A percentile compares a stretch with the other conserved stretches of the same genome.
Evolutionary conservation across 1,140 invertebrate genomes (phyloP).

Genomic region (Sminthurides bifidus): DNA sequence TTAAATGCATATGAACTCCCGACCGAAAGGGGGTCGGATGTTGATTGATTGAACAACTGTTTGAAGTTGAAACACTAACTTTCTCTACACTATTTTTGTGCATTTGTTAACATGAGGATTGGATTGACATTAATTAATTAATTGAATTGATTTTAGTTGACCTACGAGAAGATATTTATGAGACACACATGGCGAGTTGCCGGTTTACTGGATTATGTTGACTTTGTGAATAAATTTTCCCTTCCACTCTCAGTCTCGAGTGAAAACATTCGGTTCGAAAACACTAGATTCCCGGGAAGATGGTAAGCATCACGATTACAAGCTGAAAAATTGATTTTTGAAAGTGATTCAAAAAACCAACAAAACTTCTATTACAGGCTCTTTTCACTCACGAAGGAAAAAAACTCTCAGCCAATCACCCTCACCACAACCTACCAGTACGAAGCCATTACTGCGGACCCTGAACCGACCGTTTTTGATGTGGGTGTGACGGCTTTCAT

Average conservation of each 20-base stretch:
- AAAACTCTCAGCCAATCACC: slow-evolving; percentile 7
- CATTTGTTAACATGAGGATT: not conserved
- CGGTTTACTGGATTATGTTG: slow-evolving; percentile 15
- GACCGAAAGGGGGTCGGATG: no score
- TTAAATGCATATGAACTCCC: no score
- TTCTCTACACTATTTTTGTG: not conserved
- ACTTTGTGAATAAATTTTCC: slow-evolving; percentile 21
- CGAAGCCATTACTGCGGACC: not conserved
- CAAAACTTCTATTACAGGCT: slow-evolving; percentile 2
- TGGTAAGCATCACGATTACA: slow-evolving; percentile 1
- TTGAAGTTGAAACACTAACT: no score
- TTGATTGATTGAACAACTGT: no score
- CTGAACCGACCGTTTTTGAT: slow-evolving; percentile 17
- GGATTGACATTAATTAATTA: not conserved
- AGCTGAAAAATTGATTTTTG: not conserved
- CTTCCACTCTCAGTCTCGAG: slow-evolving; percentile 10
- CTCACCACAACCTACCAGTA: slow-evolving; percentile 5
- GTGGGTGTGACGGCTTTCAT: slow-evolving; percentile 9
- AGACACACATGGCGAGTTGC: slow-evolving; percentile 13
- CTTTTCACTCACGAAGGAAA: slow-evolving; percentile 10
- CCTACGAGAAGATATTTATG: slow-evolving; percentile 9
- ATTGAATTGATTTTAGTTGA: not conserved
- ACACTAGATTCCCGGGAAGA: slow-evolving; percentile 11
- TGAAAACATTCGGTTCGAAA: slow-evolving; percentile 13
- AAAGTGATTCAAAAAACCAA: not conserved